Evolutionary conservation across 2,113 vertebrate species (phyloP).

Genomic region (Rissa tridactyla): DNA sequence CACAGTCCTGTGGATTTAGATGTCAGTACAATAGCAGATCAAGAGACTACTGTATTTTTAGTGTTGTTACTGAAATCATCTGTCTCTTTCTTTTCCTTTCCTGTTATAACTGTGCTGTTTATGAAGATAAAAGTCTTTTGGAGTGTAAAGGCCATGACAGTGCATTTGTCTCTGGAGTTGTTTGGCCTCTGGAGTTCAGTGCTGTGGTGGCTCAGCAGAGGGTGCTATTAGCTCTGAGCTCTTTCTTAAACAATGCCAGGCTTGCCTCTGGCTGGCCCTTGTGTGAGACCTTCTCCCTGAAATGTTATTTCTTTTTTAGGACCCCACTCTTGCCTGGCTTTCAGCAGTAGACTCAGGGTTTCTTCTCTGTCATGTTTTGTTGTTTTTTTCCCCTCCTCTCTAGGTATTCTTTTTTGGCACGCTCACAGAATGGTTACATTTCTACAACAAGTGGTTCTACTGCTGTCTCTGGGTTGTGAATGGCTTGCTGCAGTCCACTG

Average conservation of each 20-base stretch:
- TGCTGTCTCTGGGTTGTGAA: slow-evolving; percentile 90
- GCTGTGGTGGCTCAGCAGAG: slow-evolving; percentile 48
- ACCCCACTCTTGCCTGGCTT: not conserved
- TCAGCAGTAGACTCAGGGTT: not conserved
- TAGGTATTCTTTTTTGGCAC: slow-evolving; percentile 83
- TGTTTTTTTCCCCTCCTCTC: not conserved
- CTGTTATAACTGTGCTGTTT: not conserved
- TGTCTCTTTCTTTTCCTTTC: not conserved
- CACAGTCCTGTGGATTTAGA: not conserved
- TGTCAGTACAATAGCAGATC: not conserved
- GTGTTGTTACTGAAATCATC: not conserved
- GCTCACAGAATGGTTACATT: slow-evolving; percentile 89
- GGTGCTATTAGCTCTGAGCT: slow-evolving; percentile 24
- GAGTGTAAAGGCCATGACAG: not conserved
- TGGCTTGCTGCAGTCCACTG: slow-evolving; percentile 93
- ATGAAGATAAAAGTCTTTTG: not conserved
- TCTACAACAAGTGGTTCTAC: slow-evolving; percentile 93
- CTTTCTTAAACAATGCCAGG: not conserved
- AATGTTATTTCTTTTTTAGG: not conserved
- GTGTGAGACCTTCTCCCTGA: not conserved
- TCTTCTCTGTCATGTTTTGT: not conserved
- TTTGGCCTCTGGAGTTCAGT: not conserved
- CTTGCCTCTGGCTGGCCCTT: not conserved
- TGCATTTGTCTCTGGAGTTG: not conserved
- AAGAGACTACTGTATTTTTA: not conserved